These are phyloP conservation scores for Zosterops japonicus DNA, from an alignment of 2,113 vertebrate species.

Conservation along the genomic window DNA sequence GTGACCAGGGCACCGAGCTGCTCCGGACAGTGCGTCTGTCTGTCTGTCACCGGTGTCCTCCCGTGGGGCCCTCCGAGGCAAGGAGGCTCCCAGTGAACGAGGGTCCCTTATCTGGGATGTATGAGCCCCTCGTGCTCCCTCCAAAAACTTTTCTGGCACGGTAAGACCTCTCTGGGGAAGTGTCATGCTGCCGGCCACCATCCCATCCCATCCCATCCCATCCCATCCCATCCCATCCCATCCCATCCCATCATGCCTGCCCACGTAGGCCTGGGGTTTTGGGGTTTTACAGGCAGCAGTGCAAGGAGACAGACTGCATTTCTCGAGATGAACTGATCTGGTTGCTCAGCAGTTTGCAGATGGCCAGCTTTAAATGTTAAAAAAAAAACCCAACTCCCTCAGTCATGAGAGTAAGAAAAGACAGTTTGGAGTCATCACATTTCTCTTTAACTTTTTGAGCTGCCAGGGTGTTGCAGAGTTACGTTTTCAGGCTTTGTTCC, in stretches of 20 bases:
- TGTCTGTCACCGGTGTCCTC: background rate
- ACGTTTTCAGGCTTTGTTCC: background rate
- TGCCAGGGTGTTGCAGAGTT: background rate
- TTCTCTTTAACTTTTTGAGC: background rate
- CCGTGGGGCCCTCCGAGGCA: background rate
- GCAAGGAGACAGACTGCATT: accelerated
- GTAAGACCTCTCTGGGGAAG: too few species aligned
- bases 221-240: too few species aligned
- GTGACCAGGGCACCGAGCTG: accelerated
- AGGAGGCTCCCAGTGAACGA: background rate
- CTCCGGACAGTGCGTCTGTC: background rate
- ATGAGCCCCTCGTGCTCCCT: accelerated
- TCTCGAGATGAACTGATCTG: accelerated
- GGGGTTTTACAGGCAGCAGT: background rate
- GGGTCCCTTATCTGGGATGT: too few species aligned
- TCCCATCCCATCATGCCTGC: background rate
- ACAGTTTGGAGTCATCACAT: background rate
- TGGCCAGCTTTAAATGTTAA: background rate
- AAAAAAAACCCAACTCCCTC: background rate
- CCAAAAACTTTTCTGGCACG: accelerated
- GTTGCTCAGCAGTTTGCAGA: background rate
- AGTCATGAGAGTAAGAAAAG: background rate
- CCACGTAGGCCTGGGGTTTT: accelerated
- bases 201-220: background rate
- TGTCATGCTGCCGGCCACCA: accelerated